phyloP scores from a whole-genome alignment of 2,797 vertebrate genomes.

The Peromyscus nudipes region DNA sequence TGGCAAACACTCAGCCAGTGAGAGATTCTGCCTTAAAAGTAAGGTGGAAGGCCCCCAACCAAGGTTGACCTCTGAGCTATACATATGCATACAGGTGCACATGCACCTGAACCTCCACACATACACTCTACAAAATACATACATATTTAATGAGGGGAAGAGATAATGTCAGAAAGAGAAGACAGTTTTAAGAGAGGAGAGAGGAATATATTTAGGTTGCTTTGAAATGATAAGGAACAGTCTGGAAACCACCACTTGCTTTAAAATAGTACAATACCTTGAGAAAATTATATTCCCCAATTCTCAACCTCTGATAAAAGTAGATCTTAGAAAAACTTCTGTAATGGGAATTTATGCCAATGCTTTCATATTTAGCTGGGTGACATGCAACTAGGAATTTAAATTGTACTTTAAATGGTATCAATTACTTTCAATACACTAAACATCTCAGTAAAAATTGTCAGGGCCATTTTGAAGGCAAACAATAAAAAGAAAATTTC shows the following conservation, averaged over 20 bases:
- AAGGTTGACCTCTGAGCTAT: neutral
- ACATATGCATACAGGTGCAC: neutral
- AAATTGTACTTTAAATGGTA: neutral
- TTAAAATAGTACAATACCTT: neutral
- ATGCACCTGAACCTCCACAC: neutral
- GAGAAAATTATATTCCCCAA: neutral
- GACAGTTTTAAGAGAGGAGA: neutral
- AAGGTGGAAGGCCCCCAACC: neutral
- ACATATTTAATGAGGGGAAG: neutral
- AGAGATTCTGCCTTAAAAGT: neutral
- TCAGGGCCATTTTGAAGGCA: neutral
- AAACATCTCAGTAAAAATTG: neutral
- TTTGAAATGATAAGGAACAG: neutral
- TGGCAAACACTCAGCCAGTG: neutral
- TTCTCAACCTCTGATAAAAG: neutral
- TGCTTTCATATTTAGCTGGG: neutral
- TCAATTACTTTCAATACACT: constrained; percentile 12
- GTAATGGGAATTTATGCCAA: neutral
- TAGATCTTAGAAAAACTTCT: neutral
- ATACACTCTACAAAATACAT: neutral
- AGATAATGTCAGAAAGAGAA: neutral
- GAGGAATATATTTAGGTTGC: neutral
- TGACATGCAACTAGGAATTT: constrained; percentile 1
- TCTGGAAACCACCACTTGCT: neutral
- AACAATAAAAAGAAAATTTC: neutral